Evolutionary conservation across 2,797 vertebrate species (phyloP), one percentile per base, ranked within the genome.

Genomic region (Loris lydekkerianus): DNA sequence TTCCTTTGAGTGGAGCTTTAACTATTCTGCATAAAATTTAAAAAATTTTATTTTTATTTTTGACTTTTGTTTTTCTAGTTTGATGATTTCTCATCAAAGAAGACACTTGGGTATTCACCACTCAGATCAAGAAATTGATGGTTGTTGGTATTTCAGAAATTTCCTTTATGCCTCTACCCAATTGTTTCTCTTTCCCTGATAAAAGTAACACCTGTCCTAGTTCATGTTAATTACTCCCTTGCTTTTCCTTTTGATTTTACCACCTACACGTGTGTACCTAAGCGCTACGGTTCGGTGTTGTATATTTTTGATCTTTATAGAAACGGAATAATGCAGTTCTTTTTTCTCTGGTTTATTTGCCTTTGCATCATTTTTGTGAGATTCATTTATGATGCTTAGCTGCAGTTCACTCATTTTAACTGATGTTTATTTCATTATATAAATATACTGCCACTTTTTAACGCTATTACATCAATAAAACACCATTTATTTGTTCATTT

Each of bases 401-500:
- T 95, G 20, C 88, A 73, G 86, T 53, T 96, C 60, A 87, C 49
- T 92, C 23, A 27, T 91, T 96, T 97, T 85, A 78, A 94, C 93
- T 91, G 76, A 58, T 90, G 40, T 91, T 93, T 96, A 89, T 95
- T 95, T 92, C 85, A 40, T 83, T 96, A 58, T 78, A 81, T 94
- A 58, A 86, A 43, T 92, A 92, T 43, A 46, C 13, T 84, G 23
- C 17, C 69, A 78, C 86, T 95, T 90, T 70, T 91, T 89, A 56
- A 86, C 95, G 87, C 86, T 80, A 84, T 81, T 90, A 85, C 67
- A 92, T 25, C 46, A 90, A 65, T 87, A 94, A 93, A 82, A 61
- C 23, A 85, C 49, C 77, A 73, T 92, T 93, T 94, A 92, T 86
- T 97, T 94, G 89, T 88, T 94, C 69, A 91, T 96, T 90, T 95